Evolutionary conservation across 2,113 vertebrate genomes (phyloP), one percentile per base, ranked within the genome.

Genomic region (Varanus komodoensis): DNA sequence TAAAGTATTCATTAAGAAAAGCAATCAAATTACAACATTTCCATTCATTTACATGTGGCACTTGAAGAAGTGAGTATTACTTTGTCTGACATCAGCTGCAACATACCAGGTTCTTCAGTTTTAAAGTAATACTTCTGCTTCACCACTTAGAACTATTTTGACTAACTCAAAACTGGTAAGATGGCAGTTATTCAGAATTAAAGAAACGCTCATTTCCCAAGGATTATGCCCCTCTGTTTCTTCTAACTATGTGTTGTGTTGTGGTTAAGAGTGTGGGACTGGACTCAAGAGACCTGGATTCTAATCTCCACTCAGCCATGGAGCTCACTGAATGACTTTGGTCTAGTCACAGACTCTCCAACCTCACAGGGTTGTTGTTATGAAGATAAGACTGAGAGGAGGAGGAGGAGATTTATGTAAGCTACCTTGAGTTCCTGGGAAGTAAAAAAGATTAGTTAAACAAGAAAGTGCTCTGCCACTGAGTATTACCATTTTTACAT

Each of bases 201-300:
- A 29, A 78, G 44, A 80, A 38, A 86, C 29, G 25, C 69, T 88
- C 83, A 81, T 84, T 84, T 84, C 67, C 15, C 0, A 67, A 0
- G 5, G 69, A 93, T 88, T 91, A 75, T 79, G 87, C 67, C 91
- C 14, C 23, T 0, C 38, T 21, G 27, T 29, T 32, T 38, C 32
- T 11, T 61, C 38, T 44, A 44, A 44, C 38, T 44, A 44, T 44
- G 38, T 44, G 38, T 44, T 44, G 38, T 44, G 38, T 44, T 44
- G 38, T 44, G 38, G 38, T 44, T 44, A 44, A 44, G 38, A 44
- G 38, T 44, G 38, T 44, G 38, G 38, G 38, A 44, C 38, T 44
- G 38, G 2, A 44, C 38, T 44, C 38, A 44, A 44, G 38, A 44
- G 38, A 44, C 38, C 38, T 44, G 38, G 38, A 44, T 44, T 44